phyloP scores from a whole-genome alignment of 2,113 vertebrate genomes.

The Haliaeetus leucogaster region DNA sequence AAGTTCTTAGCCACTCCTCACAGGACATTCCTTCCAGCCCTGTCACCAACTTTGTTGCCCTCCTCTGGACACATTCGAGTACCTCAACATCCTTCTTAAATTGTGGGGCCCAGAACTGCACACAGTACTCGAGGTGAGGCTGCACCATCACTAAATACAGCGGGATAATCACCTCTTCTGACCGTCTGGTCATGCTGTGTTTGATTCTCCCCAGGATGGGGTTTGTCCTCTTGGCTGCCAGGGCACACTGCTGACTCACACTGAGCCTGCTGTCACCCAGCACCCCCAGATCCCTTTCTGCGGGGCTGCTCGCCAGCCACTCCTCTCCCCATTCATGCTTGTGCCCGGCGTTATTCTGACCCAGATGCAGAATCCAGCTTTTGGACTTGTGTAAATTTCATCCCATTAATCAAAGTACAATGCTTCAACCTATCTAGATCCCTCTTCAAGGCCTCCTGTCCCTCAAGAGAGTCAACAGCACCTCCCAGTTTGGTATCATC shows the following conservation, averaged over 20 bases:
- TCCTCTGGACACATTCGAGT: not conserved
- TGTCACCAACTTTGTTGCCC: not conserved
- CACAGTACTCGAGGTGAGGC: not conserved
- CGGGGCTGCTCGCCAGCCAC: not conserved
- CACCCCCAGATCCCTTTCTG: not conserved
- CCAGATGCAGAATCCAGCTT: not conserved
- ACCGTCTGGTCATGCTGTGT: not conserved
- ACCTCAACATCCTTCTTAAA: not conserved
- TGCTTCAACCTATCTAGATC: not conserved
- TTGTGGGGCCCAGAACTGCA: not conserved
- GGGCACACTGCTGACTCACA: not conserved
- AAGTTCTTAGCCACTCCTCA: not conserved
- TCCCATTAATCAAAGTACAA: not conserved
- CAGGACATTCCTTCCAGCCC: not conserved
- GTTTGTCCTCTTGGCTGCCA: not conserved
- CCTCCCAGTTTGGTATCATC: not conserved
- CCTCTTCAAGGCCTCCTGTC: not conserved
- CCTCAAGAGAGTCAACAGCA: not conserved
- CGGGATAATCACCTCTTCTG: fast-evolving
- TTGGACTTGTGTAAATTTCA: not conserved
- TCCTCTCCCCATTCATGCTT: not conserved
- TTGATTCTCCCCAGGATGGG: not conserved
- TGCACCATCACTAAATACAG: fast-evolving
- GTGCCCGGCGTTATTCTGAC: fast-evolving
- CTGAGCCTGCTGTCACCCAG: not conserved